phyloP scores from a whole-genome alignment of 2,888 invertebrate genomes.

The Euclidia mi region DNA sequence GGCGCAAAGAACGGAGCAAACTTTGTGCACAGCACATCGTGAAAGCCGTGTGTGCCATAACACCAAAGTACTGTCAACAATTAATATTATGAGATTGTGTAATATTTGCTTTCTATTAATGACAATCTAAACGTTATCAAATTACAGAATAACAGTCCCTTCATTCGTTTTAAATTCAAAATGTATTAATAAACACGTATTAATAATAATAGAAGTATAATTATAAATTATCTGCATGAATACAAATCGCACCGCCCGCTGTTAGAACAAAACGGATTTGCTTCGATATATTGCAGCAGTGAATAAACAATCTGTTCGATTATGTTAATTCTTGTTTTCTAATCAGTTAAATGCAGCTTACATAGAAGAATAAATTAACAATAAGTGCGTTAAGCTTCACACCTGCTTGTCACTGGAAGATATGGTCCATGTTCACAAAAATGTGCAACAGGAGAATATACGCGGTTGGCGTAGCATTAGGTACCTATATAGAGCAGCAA shows the following conservation, averaged over 20 bases:
- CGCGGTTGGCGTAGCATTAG: too few relatives aligned
- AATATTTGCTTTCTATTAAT: constrained; percentile 48
- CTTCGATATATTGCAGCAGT: constrained; percentile 13
- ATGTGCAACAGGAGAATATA: too few relatives aligned
- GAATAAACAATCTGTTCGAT: constrained; percentile 11
- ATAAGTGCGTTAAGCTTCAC: too few relatives aligned
- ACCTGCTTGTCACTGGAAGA: too few relatives aligned
- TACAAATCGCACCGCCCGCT: constrained; percentile 45
- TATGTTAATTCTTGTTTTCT: constrained; percentile 11
- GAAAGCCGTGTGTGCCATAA: constrained; percentile 42
- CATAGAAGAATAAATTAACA: too few relatives aligned
- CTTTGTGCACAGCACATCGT: constrained; percentile 22
- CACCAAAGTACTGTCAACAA: constrained; percentile 33
- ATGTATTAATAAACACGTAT: constrained; percentile 38
- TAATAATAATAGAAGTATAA: constrained; percentile 30
- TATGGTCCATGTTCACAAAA: too few relatives aligned
- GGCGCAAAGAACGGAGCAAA: constrained; percentile 2
- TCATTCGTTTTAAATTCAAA: constrained; percentile 40
- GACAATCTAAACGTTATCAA: constrained; percentile 25
- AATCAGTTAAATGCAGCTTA: neutral
- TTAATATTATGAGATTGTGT: constrained; percentile 44
- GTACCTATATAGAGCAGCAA: too few relatives aligned
- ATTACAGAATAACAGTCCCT: constrained; percentile 40
- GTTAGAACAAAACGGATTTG: constrained; percentile 21
- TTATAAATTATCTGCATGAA: constrained; percentile 44